These are phyloP conservation scores for Nesometra sesokonis DNA, from an alignment of 35 echinoderm and acorn worm species.

Conservation along the genomic window DNA sequence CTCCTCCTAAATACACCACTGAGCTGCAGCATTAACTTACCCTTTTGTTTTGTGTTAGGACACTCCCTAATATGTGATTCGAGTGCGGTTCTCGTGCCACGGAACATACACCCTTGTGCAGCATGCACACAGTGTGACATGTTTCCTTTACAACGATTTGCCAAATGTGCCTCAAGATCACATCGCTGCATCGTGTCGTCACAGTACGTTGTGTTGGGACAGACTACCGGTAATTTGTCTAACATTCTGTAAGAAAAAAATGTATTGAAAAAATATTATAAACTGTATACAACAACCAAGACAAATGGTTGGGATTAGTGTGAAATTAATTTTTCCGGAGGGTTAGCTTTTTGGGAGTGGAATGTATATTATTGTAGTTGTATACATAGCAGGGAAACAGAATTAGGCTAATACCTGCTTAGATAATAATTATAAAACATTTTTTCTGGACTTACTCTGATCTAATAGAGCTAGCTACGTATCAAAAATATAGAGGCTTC, in stretches of 20 bases:
- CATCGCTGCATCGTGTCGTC: slow-evolving; percentile 54
- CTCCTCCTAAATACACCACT: too few relatives aligned
- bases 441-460: too few relatives aligned
- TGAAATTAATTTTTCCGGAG: too few relatives aligned
- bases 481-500: too few relatives aligned
- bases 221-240: slow-evolving; percentile 81
- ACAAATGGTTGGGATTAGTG: too few relatives aligned
- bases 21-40: slow-evolving; percentile 12
- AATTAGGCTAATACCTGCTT: too few relatives aligned
- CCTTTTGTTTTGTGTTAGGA: slow-evolving; percentile 26
- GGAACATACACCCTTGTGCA: slow-evolving; percentile 45
- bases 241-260: slow-evolving; percentile 57
- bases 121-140: slow-evolving; percentile 49
- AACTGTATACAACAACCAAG: too few relatives aligned
- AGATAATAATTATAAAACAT: too few relatives aligned
- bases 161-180: slow-evolving; percentile 83
- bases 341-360: too few relatives aligned
- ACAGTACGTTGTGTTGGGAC: slow-evolving; percentile 90
- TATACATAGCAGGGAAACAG: too few relatives aligned
- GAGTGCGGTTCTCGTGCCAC: slow-evolving; percentile 30
- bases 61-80: slow-evolving; percentile 66
- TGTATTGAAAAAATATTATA: neutral
- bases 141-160: slow-evolving; percentile 63
- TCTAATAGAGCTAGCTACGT: too few relatives aligned
- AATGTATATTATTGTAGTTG: too few relatives aligned